Conservation (phyloP, 2,113 vertebrate genomes). For the Manacus vitellinus region DNA sequence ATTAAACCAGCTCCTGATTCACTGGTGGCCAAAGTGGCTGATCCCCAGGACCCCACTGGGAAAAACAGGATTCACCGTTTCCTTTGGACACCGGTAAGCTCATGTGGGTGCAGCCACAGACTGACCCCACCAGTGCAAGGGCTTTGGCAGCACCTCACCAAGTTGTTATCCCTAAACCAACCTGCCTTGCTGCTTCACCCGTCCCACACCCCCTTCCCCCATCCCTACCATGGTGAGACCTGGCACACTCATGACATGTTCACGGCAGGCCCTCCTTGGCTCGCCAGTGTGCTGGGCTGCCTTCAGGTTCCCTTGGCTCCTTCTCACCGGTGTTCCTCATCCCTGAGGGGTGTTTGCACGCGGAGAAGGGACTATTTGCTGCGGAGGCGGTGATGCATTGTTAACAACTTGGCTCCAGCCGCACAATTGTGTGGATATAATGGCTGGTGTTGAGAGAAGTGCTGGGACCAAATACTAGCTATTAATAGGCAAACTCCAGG, state of each 20-base stretch:
- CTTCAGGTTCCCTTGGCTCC: not conserved
- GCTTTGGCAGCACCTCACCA: not conserved
- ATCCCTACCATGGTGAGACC: fast-evolving
- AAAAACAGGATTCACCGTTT: not conserved
- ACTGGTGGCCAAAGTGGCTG: not conserved
- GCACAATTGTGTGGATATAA: slow-evolving; percentile 55
- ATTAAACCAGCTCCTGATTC: not conserved
- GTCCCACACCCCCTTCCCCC: fast-evolving
- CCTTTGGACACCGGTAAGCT: fast-evolving
- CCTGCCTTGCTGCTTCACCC: not conserved
- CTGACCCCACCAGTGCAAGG: fast-evolving
- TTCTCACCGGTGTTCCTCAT: not conserved
- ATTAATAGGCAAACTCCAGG: not conserved
- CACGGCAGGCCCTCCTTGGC: not conserved
- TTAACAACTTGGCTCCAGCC: slow-evolving; percentile 51
- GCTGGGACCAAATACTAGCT: slow-evolving; percentile 8
- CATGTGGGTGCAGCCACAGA: fast-evolving
- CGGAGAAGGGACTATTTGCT: not conserved
- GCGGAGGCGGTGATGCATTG: not conserved
- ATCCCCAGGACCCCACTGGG: not conserved
- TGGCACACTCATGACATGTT: fast-evolving
- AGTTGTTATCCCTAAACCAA: not conserved
- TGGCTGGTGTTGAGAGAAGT: slow-evolving; percentile 27
- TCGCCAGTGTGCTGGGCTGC: not conserved
- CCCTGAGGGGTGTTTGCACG: not conserved